A percentile compares a stretch with the other conserved stretches of the same genome.
These are phyloP conservation scores for Okamejei kenojei DNA, from an alignment of 2,797 vertebrate species.

Conservation along the genomic window DNA sequence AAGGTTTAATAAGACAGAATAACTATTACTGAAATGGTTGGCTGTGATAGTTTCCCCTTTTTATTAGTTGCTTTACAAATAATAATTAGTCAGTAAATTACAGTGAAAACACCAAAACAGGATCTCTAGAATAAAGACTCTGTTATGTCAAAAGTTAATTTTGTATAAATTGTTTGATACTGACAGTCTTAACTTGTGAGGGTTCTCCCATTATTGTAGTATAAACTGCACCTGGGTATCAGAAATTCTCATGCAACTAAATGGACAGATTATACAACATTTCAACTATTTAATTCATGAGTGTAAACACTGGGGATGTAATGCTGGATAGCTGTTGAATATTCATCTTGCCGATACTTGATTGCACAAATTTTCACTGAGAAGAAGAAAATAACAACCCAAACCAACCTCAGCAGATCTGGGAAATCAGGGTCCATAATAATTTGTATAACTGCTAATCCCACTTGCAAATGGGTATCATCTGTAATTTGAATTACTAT, in stretches of 20 bases:
- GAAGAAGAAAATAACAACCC: background rate
- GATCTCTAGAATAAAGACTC: background rate
- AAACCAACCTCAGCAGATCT: background rate
- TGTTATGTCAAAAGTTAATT: background rate
- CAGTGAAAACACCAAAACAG: background rate
- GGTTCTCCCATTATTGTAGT: background rate
- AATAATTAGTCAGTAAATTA: background rate
- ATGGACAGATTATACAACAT: background rate
- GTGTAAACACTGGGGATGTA: background rate
- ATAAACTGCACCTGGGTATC: background rate
- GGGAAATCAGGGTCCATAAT: background rate
- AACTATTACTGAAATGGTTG: background rate
- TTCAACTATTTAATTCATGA: background rate
- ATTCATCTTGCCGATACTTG: background rate
- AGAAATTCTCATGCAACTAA: background rate
- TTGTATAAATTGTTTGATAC: background rate
- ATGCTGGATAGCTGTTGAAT: background rate
- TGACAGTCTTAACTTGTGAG: background rate
- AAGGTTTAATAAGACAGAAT: background rate
- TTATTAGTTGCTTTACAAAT: background rate
- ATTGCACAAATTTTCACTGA: background rate
- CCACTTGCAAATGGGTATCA: background rate
- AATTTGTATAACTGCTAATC: background rate
- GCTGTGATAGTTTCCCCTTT: background rate
- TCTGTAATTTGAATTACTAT: no score